Evolutionary conservation across 2,113 vertebrate species (phyloP), one percentile per base, ranked within the genome.

Genomic region (Accipiter virgatus): DNA sequence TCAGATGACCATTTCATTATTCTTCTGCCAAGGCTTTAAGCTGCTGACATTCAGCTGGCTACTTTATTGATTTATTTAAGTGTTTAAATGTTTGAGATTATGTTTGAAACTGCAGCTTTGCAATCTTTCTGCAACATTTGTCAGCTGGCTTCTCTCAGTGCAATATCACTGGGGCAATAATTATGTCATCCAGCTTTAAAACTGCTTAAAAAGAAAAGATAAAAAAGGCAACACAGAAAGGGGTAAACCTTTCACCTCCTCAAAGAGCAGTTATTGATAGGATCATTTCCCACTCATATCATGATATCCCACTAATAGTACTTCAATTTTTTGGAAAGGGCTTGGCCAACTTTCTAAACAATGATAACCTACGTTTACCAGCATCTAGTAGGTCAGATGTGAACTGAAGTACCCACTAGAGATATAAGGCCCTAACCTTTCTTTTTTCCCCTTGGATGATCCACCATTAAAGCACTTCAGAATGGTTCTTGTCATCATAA

Each of bases 401-500:
- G 79, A 90, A 59, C 42, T 73, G 59, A 93, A 94, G 86, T 94
- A 83, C 56, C 47, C 66, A 62, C 61, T 88, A 93, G 42, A 92
- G 31, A 92, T 8, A 2, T 81, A 27, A 79, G 48, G 29, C 27
- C 50, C 53, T 80, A 91, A 80, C 81, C 82, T 78, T 93, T 56
- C 59, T 61, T 81, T 78, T 59, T 84, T 17, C 16, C 8, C 20
- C 21, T 31, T 52, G 40, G 40, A 85, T 93, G 75, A 70, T 31
- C 72, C 32, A 19, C 19, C 52, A 50, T 86, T 91, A 86, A 93
- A 94, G 9, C 58, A 55, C 83, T 94, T 92, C 34, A 80, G 81
- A 96, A 72, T 18, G 55, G 47, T 66, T 96, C 66, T 93, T 90
- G 67, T 95, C 50, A 70, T 75, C 14, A 2, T 91, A 97, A 96